Evolutionary conservation across 1,140 invertebrate genomes (phyloP).

Genomic region (Penaeus indicus): DNA sequence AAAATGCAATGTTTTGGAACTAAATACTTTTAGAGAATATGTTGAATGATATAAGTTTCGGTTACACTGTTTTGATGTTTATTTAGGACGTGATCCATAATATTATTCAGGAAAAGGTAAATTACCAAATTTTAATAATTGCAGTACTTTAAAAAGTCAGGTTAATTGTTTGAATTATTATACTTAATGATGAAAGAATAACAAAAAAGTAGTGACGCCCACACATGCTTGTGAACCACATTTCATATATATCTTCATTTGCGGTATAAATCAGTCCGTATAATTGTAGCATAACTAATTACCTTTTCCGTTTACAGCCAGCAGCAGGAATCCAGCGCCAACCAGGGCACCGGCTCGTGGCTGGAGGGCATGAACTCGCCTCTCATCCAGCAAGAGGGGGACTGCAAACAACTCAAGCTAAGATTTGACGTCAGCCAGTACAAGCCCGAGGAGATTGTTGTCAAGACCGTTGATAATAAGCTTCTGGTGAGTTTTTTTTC

Average conservation of each 20-base stretch:
- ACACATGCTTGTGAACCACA: too few relatives aligned
- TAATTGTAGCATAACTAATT: background rate
- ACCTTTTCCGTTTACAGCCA: constrained; percentile 52
- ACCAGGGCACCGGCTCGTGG: constrained; percentile 72
- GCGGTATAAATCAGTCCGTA: background rate
- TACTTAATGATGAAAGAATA: too few relatives aligned
- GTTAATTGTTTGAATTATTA: too few relatives aligned
- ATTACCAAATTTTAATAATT: too few relatives aligned
- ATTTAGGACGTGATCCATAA: too few relatives aligned
- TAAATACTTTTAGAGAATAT: too few relatives aligned
- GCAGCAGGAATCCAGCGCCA: constrained; percentile 59
- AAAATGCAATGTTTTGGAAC: too few relatives aligned
- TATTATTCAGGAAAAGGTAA: too few relatives aligned
- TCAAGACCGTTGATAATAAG: constrained; percentile 97
- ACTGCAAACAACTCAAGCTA: constrained; percentile 89
- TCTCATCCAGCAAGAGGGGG: constrained; percentile 85
- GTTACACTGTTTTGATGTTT: too few relatives aligned
- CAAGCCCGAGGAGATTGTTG: constrained; percentile 94
- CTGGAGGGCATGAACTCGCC: constrained; percentile 89
- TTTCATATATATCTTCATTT: background rate
- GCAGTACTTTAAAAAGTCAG: too few relatives aligned
- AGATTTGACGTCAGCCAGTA: constrained; percentile 96
- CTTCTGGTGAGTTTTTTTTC: constrained; percentile 81
- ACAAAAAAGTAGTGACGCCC: too few relatives aligned
- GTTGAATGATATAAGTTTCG: too few relatives aligned